Evolutionary conservation across 2,113 vertebrate genomes (phyloP), one percentile per base, ranked within the genome.

Genomic region (Ornithorhynchus anatinus): DNA sequence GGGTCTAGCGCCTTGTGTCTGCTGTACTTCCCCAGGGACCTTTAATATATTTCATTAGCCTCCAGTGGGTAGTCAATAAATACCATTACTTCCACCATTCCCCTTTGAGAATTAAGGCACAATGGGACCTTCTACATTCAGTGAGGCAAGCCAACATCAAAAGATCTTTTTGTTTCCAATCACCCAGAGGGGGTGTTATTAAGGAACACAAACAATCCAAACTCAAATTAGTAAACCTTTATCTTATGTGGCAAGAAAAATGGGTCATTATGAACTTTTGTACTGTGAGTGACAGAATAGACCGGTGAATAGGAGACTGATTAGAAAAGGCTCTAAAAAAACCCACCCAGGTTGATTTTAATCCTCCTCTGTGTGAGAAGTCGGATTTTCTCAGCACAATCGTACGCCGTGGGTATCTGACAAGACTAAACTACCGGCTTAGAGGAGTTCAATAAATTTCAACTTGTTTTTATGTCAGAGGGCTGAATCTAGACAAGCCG

Each of bases 401-500:
- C 79, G 62, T 65, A 59, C 57, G 38, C 75, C 58, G 39, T 5
- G 9, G 62, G 68, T 73, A 76, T 75, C 63, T 67, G 77, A 82
- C 79, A 85, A 69, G 78, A 86, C 63, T 71, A 83, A 84, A 65
- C 64, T 75, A 65, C 61, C 72, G 81, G 72, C 79, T 87, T 84
- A 75, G 70, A 84, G 40, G 22, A 56, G 22, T 72, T 89, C 77
- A 80, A 84, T 82, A 83, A 47, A 76, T 88, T 90, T 84, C 69
- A 76, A 79, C 79, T 85, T 29, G 38, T 6, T 84, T 88, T 72
- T 59, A 48, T 88, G 77, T 86, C 86, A 88, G 80, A 89, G n/a
- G 56, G 33, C 56, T 84, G 74, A 72, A 77, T 82, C 89, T 77
- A 82, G 53, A 87, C 56, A 86, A 87, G 75, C 59, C 69, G 27